Percentiles rank a stretch among this genome's conserved stretches.
Evolutionary conservation across 1,140 invertebrate species (phyloP).

Genomic region (Gonioctena quinquepunctata): DNA sequence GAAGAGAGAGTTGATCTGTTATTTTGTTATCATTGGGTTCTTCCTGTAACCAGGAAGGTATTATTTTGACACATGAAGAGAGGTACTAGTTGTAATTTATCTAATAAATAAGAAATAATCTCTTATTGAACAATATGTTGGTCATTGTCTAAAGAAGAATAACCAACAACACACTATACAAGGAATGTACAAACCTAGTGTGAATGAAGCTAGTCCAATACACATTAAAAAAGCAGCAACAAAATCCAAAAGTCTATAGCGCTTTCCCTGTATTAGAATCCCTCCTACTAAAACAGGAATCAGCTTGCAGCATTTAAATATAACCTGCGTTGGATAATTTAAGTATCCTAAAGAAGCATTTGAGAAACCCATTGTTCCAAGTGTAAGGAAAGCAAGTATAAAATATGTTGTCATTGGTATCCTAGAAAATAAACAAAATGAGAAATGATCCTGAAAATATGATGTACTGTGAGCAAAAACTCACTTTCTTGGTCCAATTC

Average conservation of each 20-base stretch:
- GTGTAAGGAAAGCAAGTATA: constrained; percentile 81
- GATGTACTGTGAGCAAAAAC: constrained; percentile 24
- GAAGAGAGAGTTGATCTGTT: too few relatives aligned
- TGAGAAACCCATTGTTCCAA: constrained; percentile 95
- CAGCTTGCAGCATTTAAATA: constrained; percentile 95
- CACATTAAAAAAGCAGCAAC: constrained; percentile 86
- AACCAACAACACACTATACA: too few relatives aligned
- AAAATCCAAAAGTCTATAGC: constrained; percentile 83
- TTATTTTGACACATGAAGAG: too few relatives aligned
- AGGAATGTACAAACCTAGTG: constrained; percentile 65
- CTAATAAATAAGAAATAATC: too few relatives aligned
- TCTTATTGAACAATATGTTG: too few relatives aligned
- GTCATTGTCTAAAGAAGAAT: too few relatives aligned
- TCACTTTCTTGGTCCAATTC: constrained; percentile 71
- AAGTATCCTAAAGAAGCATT: constrained; percentile 94
- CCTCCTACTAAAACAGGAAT: constrained; percentile 93
- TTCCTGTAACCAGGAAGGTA: too few relatives aligned
- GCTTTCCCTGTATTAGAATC: constrained; percentile 89
- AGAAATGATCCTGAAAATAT: not conserved
- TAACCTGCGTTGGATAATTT: constrained; percentile 94
- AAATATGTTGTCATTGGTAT: constrained; percentile 84
- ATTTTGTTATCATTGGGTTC: too few relatives aligned
- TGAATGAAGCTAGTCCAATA: constrained; percentile 89
- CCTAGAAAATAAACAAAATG: constrained; percentile 61
- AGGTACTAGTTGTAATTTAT: too few relatives aligned